Evolutionary conservation across 2,888 invertebrate species (phyloP), one percentile per base, ranked within the genome.

Genomic region (Caenorhabditis wallacei): DNA sequence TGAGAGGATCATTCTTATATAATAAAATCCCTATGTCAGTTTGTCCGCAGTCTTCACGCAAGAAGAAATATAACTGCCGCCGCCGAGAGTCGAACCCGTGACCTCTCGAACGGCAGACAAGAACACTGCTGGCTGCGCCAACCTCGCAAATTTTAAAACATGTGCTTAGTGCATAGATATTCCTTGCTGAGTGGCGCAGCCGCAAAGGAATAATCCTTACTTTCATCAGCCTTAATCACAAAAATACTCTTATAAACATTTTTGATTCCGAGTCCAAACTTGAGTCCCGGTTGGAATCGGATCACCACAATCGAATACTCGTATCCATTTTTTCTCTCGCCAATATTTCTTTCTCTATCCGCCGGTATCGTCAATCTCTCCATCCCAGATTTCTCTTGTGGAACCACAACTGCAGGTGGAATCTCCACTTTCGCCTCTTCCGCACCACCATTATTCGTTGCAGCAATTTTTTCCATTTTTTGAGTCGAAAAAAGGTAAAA

Each of bases 181-280:
- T n/a, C n/a, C n/a, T n/a, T n/a, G n/a, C n/a, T n/a, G n/a, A n/a
- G n/a, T n/a, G n/a, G n/a, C n/a, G n/a, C n/a, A n/a, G n/a, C n/a
- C n/a, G n/a, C n/a, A n/a, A n/a, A n/a, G n/a, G n/a, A 7, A 18
- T 54, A 22, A 18, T 40, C 13, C 20, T 18, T 13, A 82, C 82
- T 82, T 13, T 82, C 82, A 40, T 82, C 82, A 2, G 56, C 64
- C 51, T 82, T 82, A n/a, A 72, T 35, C 30, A 82, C 78, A 54
- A 57, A 82, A 18, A 82, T 76, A 57, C 40, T 82, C 30, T 61
- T 76, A 35, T 68, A 71, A 26, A 82, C 76, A 30, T 71, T 78
- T 40, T 82, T 82, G 63, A 82, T 71, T 35, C 82, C 82, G 1
- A 82, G 43, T 18, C 82, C 82, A 43, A 82, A 82, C 24, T 82